phyloP scores from a whole-genome alignment of 2,888 invertebrate species.

The Lamproptera curius region DNA sequence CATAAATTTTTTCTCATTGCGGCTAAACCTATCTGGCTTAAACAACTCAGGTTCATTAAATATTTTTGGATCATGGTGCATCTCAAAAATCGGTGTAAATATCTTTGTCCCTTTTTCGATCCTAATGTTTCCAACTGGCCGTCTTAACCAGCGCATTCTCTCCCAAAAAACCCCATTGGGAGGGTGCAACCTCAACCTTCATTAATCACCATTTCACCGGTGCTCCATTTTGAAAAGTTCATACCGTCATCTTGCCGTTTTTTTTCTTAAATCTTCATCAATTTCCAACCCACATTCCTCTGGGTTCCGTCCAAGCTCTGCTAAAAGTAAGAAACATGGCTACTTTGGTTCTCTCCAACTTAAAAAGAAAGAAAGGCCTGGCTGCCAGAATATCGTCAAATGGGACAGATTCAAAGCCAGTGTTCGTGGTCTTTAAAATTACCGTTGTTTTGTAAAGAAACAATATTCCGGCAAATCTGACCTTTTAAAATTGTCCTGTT shows the following conservation, averaged over 20 bases:
- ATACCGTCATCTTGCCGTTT: conserved; percentile 37
- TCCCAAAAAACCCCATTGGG: conserved; percentile 41
- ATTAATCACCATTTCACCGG: conserved; percentile 44
- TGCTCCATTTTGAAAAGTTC: conserved; percentile 46
- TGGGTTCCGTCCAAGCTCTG: conserved; percentile 49
- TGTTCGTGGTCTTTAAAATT: too few relatives aligned
- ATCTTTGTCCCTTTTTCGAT: conserved; percentile 48
- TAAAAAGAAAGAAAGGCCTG: conserved; percentile 56
- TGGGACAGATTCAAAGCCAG: too few relatives aligned
- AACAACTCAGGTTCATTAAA: conserved; percentile 35
- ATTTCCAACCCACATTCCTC: conserved; percentile 51
- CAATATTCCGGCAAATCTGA: conserved; percentile 54
- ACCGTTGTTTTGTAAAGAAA: conserved; percentile 47
- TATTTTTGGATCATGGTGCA: too few relatives aligned
- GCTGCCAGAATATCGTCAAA: conserved; percentile 46
- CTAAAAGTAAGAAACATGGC: conserved; percentile 42
- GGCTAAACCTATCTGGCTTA: conserved; percentile 39
- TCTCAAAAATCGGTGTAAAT: conserved; percentile 51
- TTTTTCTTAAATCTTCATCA: conserved; percentile 36
- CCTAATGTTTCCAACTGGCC: conserved; percentile 50
- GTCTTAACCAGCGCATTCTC: conserved; percentile 41
- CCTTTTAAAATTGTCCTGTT: conserved; percentile 38
- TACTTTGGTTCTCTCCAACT: conserved; percentile 54
- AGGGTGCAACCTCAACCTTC: conserved; percentile 48
- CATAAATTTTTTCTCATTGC: conserved; percentile 45